These are phyloP conservation scores for Lithobates pipiens DNA, from an alignment of 2,797 vertebrate species.

Conservation along the genomic window DNA sequence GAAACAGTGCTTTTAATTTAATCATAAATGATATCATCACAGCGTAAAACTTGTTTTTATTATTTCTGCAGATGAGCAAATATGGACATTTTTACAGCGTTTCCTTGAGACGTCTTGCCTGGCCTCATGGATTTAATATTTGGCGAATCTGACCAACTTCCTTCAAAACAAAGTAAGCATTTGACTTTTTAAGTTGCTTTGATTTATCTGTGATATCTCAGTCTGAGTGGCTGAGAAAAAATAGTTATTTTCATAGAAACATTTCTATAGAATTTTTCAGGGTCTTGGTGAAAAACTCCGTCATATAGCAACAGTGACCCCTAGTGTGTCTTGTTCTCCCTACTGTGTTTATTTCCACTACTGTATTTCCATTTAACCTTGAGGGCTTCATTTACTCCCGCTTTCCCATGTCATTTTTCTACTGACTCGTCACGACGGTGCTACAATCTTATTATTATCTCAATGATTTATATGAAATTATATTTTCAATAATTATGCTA, in stretches of 20 bases:
- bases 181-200: constrained; percentile 56
- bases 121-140: constrained; percentile 44
- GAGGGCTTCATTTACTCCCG: constrained; percentile 74
- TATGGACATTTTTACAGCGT: neutral
- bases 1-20: too few species aligned
- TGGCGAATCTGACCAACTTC: constrained; percentile 41
- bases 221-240: constrained; percentile 34
- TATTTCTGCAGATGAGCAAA: constrained; percentile 29
- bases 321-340: constrained; percentile 87
- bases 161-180: constrained; percentile 53
- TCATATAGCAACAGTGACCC: constrained; percentile 95
- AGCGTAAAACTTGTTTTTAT: constrained; percentile 27
- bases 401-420: constrained; percentile 75
- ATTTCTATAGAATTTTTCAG: constrained; percentile 25
- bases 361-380: constrained; percentile 69
- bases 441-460: constrained; percentile 72
- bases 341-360: constrained; percentile 65
- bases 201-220: constrained; percentile 59
- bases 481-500: constrained; percentile 76
- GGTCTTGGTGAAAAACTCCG: constrained; percentile 15
- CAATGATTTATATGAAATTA: constrained; percentile 73
- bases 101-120: constrained; percentile 6
- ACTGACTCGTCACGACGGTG: constrained; percentile 70
- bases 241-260: constrained; percentile 44
- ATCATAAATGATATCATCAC: neutral